These are phyloP conservation scores for Drosophila aldrichi DNA, from an alignment of 2,888 invertebrate genomes.

Conservation along the genomic window DNA sequence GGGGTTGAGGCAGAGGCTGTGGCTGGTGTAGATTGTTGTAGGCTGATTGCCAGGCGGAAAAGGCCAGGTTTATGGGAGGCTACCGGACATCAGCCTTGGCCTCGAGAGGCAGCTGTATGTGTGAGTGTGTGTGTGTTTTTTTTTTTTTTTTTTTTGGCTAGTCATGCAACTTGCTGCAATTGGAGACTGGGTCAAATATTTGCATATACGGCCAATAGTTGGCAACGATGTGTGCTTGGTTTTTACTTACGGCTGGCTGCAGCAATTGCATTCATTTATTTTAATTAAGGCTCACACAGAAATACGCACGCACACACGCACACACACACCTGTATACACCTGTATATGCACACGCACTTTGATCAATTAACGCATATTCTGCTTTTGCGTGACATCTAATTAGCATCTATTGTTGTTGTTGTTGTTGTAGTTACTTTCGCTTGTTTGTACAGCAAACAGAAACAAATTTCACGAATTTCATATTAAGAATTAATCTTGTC, in stretches of 20 bases:
- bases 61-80: conserved; percentile 11
- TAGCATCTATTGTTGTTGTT: conserved; percentile 38
- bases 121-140: no score
- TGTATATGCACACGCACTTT: conserved; percentile 6
- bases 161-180: conserved; percentile 29
- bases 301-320: not conserved
- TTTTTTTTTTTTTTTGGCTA: conserved; percentile 27
- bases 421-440: conserved; percentile 65
- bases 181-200: conserved; percentile 66
- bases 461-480: conserved; percentile 47
- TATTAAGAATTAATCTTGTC: conserved; percentile 71
- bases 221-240: not conserved
- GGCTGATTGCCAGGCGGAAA: conserved; percentile 41
- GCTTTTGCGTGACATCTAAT: conserved; percentile 62
- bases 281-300: conserved; percentile 22
- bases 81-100: conserved; percentile 42
- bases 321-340: conserved; percentile 4
- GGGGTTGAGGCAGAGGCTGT: not conserved
- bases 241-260: conserved; percentile 39
- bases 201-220: conserved; percentile 36
- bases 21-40: conserved; percentile 3
- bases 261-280: conserved; percentile 20
- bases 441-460: conserved; percentile 44
- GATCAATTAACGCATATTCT: conserved; percentile 50
- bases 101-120: conserved; percentile 30